Base-by-base conservation (phyloP, 2,888 invertebrate species). In the Automeris io region DNA sequence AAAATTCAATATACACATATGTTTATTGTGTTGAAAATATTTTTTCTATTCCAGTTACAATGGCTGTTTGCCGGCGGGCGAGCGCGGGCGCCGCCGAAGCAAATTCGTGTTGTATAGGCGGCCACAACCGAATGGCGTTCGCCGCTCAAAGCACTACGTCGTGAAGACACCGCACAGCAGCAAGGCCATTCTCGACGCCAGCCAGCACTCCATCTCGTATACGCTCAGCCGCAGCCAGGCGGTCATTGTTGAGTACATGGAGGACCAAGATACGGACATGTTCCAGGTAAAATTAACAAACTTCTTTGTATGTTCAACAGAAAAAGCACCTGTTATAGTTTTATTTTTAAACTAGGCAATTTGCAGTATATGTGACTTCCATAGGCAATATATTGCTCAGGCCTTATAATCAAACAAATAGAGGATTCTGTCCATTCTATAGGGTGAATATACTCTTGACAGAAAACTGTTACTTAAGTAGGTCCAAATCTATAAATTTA, bases 181-280 rank as follows among this genome's bases (percentile, higher is more conserved):
- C 66, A 93, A 97, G 90, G 97, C 97, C 47, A 96, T 98, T 67
- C 90, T 97, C 69, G 96, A 98, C 82, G 92, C 93, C 51, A 94
- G 92, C 71, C 96, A 97, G 79, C 98, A 98, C 87, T 96, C 96
- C 56, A 98, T 98, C 79, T 98, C 98, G 24, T 99, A 98, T 83
- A 99, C 98, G 46, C 90, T 99, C 65, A 96, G 95, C 58, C 90
- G 98, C 74, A 97, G 95, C 73, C 97, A 98, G 87, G 97, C 98
- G 38, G 97, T 99, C 63, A 97, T 99, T 69, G 99, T 99, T 39
- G 99, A 99, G 86, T 99, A 99, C 85, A 95, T 94, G 60, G 93
- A 93, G 69, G 99, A 99, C 83, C 91, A 93, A 42, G 94, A 96
- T 71, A 98, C 98, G 39, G 99, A 99, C 83, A 99, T 99, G 99